Percentiles rank a stretch among this genome's conserved stretches.
These are phyloP conservation scores for Gallinago stenura DNA, from an alignment of 2,797 vertebrate species.

Conservation along the genomic window DNA sequence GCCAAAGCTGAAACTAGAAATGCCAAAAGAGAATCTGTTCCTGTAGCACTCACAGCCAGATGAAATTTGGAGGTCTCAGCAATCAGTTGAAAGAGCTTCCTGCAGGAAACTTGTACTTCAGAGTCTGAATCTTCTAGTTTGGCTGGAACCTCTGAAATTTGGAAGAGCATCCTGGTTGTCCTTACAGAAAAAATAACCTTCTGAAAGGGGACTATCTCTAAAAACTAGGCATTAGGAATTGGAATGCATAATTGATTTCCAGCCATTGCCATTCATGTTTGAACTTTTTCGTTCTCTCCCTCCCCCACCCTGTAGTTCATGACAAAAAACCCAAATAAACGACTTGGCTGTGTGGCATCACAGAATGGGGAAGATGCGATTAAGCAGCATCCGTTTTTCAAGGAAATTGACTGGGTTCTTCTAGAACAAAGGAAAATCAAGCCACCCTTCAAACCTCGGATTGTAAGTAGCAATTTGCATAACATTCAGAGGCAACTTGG, in stretches of 20 bases:
- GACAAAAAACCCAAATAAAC: conserved; percentile 95
- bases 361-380: conserved; percentile 94
- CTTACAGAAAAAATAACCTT: background rate
- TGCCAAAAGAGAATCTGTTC: background rate
- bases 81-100: background rate
- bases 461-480: conserved; percentile 86
- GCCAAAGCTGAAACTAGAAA: background rate
- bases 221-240: background rate
- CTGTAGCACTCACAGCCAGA: background rate
- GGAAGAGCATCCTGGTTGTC: background rate
- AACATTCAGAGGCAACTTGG: background rate
- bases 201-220: background rate
- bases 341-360: conserved; percentile 90
- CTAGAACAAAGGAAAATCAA: conserved; percentile 95
- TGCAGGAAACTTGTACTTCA: background rate
- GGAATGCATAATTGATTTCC: background rate
- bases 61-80: background rate
- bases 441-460: conserved; percentile 95
- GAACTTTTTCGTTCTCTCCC: background rate
- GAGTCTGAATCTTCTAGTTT: background rate
- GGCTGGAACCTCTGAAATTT: background rate
- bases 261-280: background rate
- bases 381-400: conserved; percentile 94
- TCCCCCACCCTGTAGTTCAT: conserved; percentile 85
- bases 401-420: conserved; percentile 95